A percentile compares a stretch with the other conserved stretches of the same genome.
phyloP scores from a whole-genome alignment of 2,888 invertebrate species.

The Amiota mariae region DNA sequence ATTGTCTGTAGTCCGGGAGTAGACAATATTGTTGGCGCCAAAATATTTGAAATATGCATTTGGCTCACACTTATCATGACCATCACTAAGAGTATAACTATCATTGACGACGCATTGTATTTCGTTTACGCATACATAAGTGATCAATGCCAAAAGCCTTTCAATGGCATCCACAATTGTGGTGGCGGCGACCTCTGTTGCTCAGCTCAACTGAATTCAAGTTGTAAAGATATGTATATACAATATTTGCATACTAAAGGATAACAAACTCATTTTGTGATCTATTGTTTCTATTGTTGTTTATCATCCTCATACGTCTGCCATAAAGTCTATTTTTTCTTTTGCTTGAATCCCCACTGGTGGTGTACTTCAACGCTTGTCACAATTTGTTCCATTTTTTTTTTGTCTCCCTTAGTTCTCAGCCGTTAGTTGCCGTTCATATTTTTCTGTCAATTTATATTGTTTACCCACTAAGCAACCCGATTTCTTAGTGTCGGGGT shows the following conservation, averaged over 20 bases:
- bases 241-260: constrained; percentile 28
- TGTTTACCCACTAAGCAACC: constrained; percentile 36
- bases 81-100: neutral
- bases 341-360: constrained; percentile 38
- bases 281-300: too few relatives aligned
- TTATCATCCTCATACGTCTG: constrained; percentile 20
- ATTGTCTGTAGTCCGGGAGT: neutral
- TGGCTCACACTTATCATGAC: constrained; percentile 7
- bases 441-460: constrained; percentile 35
- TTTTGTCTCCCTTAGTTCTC: neutral
- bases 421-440: constrained; percentile 12
- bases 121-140: neutral
- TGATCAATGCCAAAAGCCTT: constrained; percentile 10
- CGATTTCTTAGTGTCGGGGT: neutral
- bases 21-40: constrained; percentile 25
- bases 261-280: constrained; percentile 8
- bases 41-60: constrained; percentile 13
- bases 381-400: constrained; percentile 10
- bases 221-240: neutral
- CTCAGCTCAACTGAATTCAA: neutral
- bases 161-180: constrained; percentile 18
- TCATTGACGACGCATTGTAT: constrained; percentile 11
- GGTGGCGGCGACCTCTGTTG: neutral
- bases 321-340: constrained; percentile 38
- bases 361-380: constrained; percentile 40